phyloP scores from a whole-genome alignment of 2,113 vertebrate species.

The Herpetotheres cachinnans region DNA sequence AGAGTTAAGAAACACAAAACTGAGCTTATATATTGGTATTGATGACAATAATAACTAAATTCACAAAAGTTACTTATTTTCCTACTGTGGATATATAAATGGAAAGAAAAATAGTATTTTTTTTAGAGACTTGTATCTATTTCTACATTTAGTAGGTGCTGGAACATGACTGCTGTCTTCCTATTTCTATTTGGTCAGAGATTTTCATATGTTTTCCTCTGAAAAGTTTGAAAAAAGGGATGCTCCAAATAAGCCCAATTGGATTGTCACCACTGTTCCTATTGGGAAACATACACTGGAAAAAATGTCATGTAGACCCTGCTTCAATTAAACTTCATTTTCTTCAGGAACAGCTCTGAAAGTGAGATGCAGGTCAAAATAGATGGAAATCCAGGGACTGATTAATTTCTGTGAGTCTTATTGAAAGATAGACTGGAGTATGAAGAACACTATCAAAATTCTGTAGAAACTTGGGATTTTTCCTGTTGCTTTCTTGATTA shows the following conservation, averaged over 20 bases:
- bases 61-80: neutral
- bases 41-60: neutral
- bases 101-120: neutral
- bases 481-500: neutral
- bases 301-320: neutral
- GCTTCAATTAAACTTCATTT: neutral
- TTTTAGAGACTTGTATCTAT: neutral
- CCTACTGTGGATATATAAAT: neutral
- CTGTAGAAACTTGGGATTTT: neutral
- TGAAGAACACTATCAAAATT: neutral
- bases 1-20: neutral
- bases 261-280: neutral
- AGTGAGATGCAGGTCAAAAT: neutral
- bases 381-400: neutral
- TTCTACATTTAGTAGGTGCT: neutral
- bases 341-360: neutral
- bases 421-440: neutral
- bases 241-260: neutral
- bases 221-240: neutral
- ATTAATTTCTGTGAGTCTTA: neutral
- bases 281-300: neutral
- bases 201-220: neutral
- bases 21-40: neutral
- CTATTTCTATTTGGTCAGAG: neutral
- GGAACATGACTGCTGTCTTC: neutral